Evolutionary conservation across 2,888 invertebrate species (phyloP).

Genomic region (Eristalis arbustorum): DNA sequence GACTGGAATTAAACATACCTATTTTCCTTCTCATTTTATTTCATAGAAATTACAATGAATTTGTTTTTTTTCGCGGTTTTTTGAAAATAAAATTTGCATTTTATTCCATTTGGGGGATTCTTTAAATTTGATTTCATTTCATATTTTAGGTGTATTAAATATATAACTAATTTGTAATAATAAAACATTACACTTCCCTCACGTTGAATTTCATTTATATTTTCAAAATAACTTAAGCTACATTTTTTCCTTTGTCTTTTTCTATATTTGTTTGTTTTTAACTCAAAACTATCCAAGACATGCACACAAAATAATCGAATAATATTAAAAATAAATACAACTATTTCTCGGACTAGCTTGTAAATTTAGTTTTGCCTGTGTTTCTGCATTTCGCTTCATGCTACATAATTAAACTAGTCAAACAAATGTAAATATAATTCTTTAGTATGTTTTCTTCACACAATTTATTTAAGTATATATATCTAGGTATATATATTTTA

Average conservation of each 20-base stretch:
- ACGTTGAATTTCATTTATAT: slow-evolving; percentile 25
- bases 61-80: slow-evolving; percentile 46
- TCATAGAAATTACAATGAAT: slow-evolving; percentile 76
- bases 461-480: slow-evolving; percentile 4
- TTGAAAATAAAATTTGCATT: slow-evolving; percentile 68
- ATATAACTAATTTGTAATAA: slow-evolving; percentile 67
- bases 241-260: slow-evolving; percentile 44
- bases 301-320: slow-evolving; percentile 33
- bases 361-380: slow-evolving; percentile 16
- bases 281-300: slow-evolving; percentile 55
- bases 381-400: slow-evolving; percentile 34
- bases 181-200: slow-evolving; percentile 64
- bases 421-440: slow-evolving; percentile 62
- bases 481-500: slow-evolving; percentile 36
- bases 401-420: slow-evolving; percentile 45
- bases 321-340: slow-evolving; percentile 4
- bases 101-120: slow-evolving; percentile 54
- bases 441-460: slow-evolving; percentile 31
- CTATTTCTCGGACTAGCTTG: slow-evolving; percentile 24
- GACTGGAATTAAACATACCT: slow-evolving; percentile 45
- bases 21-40: slow-evolving; percentile 73
- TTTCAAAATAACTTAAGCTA: background rate
- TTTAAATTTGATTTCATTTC: slow-evolving; percentile 43
- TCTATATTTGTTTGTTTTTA: slow-evolving; percentile 26
- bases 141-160: slow-evolving; percentile 66